These are phyloP conservation scores for Epiblema foenella DNA, from an alignment of 2,888 invertebrate species.

Conservation along the genomic window DNA sequence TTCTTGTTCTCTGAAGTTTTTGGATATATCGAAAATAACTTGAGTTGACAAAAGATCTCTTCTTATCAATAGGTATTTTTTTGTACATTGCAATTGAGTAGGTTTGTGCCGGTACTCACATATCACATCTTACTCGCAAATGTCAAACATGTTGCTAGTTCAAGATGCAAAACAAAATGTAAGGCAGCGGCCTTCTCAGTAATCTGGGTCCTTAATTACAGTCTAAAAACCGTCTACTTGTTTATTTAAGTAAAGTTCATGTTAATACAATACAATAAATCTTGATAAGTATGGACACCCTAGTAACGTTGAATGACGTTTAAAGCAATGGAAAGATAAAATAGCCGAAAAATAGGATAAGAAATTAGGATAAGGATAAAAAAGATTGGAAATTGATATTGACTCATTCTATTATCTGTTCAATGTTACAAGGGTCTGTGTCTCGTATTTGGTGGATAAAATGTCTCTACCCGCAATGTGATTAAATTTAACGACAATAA, in stretches of 20 bases:
- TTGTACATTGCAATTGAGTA: not conserved
- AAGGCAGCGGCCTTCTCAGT: not conserved
- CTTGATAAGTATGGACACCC: not conserved
- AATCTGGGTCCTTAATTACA: not conserved
- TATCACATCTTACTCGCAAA: not conserved
- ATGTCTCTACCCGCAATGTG: not conserved
- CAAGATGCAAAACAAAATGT: not conserved
- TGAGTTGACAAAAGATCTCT: conserved; percentile 21
- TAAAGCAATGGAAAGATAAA: not conserved
- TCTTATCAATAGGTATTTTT: conserved; percentile 5
- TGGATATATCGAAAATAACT: conserved; percentile 2
- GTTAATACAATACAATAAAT: not conserved
- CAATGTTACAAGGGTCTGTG: not conserved
- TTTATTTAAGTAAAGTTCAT: not conserved
- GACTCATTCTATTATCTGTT: not conserved
- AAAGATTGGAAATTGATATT: too few relatives aligned
- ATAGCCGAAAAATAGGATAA: not conserved
- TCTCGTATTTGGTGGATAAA: not conserved
- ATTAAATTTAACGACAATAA: conserved; percentile 1
- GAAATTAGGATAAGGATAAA: too few relatives aligned
- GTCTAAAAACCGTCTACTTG: not conserved
- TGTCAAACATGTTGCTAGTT: not conserved
- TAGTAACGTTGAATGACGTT: not conserved
- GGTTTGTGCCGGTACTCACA: not conserved
- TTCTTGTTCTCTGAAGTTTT: not conserved